Evolutionary conservation across 2,797 vertebrate genomes (phyloP).

Genomic region (Alectoris magna): DNA sequence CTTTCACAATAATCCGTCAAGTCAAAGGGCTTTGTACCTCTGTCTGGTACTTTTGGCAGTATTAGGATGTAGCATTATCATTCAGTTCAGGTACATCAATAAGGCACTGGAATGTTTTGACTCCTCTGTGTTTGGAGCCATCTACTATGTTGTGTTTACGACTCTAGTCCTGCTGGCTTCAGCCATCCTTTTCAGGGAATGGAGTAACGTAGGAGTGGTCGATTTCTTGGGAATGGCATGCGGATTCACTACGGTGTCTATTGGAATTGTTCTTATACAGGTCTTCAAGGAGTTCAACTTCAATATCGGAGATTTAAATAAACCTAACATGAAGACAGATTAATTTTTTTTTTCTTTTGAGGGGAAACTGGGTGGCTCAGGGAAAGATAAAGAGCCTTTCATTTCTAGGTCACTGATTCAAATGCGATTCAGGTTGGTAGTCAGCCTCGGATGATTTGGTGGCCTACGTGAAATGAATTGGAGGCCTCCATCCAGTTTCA

Average conservation of each 20-base stretch:
- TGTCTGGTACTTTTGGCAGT: constrained; percentile 87
- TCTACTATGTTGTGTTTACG: constrained; percentile 96
- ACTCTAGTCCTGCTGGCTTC: constrained; percentile 90
- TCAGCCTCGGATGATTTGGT: constrained; percentile 11
- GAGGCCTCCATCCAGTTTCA: constrained; percentile 67
- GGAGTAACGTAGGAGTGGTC: constrained; percentile 86
- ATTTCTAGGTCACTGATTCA: constrained; percentile 65
- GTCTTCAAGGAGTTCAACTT: constrained; percentile 92
- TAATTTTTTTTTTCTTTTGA: constrained; percentile 67
- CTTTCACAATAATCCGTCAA: constrained; percentile 81
- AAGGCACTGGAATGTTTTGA: constrained; percentile 93
- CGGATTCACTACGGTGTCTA: constrained; percentile 88
- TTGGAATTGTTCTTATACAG: constrained; percentile 91
- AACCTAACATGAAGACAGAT: constrained; percentile 84
- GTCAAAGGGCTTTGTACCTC: constrained; percentile 83
- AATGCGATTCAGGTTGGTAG: constrained; percentile 3
- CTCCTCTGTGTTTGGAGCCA: constrained; percentile 92
- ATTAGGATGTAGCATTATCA: constrained; percentile 88
- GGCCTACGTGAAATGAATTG: constrained; percentile 45
- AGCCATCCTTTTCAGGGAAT: constrained; percentile 94
- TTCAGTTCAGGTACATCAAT: constrained; percentile 96
- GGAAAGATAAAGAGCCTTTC: constrained; percentile 50
- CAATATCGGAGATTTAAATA: constrained; percentile 85
- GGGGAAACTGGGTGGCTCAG: constrained; percentile 59
- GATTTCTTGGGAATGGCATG: constrained; percentile 92